These are phyloP conservation scores for Heterocephalus glaber DNA, from an alignment of 2,113 vertebrate genomes.

Conservation along the genomic window DNA sequence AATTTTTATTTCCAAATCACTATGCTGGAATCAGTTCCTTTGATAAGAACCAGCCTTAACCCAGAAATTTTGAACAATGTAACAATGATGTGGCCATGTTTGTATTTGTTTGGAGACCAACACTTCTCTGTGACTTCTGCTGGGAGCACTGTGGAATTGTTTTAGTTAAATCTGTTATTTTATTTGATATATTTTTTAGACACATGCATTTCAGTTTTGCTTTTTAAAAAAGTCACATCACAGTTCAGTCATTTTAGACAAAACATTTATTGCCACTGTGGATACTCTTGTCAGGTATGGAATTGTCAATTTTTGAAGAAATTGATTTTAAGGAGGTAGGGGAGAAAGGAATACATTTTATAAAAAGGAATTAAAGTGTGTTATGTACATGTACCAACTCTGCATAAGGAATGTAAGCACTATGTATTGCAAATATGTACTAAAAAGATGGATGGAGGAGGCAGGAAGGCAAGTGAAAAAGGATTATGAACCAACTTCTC, in stretches of 20 bases:
- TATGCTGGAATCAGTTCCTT: neutral
- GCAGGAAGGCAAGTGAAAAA: neutral
- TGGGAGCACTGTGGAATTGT: neutral
- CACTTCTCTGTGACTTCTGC: neutral
- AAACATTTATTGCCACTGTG: neutral
- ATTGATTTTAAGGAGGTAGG: neutral
- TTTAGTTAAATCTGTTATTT: neutral
- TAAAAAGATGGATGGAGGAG: neutral
- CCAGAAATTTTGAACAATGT: neutral
- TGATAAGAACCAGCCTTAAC: neutral
- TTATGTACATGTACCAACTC: neutral
- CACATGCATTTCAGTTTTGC: neutral
- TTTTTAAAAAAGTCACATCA: neutral
- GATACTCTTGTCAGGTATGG: neutral
- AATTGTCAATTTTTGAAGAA: neutral
- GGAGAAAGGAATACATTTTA: neutral
- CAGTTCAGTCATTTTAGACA: neutral
- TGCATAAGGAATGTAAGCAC: neutral
- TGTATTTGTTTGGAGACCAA: neutral
- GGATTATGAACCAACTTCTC: too few species aligned
- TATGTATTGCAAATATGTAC: neutral
- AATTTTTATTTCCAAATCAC: neutral
- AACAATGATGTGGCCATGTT: neutral
- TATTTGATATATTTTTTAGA: neutral
- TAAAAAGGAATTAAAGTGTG: neutral